Percentiles rank a stretch among this genome's conserved stretches.
These are phyloP conservation scores for Ooceraea biroi DNA, from an alignment of 1,140 invertebrate genomes.

Conservation along the genomic window DNA sequence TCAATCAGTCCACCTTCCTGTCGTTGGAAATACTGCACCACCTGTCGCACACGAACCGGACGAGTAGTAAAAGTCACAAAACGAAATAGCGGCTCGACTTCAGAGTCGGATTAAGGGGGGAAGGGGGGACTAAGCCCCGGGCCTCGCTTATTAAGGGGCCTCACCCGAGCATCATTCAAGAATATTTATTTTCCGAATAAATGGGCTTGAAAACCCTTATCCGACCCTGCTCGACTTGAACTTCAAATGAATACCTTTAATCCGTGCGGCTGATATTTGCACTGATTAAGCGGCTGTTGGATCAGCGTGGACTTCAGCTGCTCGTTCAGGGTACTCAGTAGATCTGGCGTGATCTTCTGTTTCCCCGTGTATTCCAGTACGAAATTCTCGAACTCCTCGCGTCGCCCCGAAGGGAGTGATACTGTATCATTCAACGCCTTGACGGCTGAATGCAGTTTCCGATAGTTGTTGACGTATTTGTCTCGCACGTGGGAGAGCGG, in stretches of 20 bases:
- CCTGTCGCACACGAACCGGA: constrained; percentile 79
- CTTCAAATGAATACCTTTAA: constrained; percentile 74
- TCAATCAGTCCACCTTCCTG: constrained; percentile 88
- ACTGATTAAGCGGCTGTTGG: constrained; percentile 31
- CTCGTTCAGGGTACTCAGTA: constrained; percentile 85
- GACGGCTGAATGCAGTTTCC: constrained; percentile 89
- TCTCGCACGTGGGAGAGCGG: constrained; percentile 72
- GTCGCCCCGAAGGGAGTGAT: constrained; percentile 87
- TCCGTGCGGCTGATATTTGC: constrained; percentile 78
- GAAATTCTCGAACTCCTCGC: constrained; percentile 85
- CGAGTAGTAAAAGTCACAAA: neutral
- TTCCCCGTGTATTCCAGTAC: constrained; percentile 85
- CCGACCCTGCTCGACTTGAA: too few relatives aligned
- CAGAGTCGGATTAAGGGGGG: too few relatives aligned
- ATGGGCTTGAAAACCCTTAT: too few relatives aligned
- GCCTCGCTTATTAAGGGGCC: too few relatives aligned
- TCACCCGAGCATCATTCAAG: too few relatives aligned
- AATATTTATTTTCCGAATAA: too few relatives aligned
- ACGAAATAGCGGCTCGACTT: too few relatives aligned
- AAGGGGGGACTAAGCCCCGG: too few relatives aligned
- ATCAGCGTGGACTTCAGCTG: constrained; percentile 69
- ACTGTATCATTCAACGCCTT: constrained; percentile 87
- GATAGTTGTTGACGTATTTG: constrained; percentile 79
- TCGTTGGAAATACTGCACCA: constrained; percentile 89
- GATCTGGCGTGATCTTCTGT: constrained; percentile 83